Percentiles rank a stretch among this genome's conserved stretches.
Evolutionary conservation across 2,113 vertebrate genomes (phyloP).

Genomic region (Bungarus multicinctus): DNA sequence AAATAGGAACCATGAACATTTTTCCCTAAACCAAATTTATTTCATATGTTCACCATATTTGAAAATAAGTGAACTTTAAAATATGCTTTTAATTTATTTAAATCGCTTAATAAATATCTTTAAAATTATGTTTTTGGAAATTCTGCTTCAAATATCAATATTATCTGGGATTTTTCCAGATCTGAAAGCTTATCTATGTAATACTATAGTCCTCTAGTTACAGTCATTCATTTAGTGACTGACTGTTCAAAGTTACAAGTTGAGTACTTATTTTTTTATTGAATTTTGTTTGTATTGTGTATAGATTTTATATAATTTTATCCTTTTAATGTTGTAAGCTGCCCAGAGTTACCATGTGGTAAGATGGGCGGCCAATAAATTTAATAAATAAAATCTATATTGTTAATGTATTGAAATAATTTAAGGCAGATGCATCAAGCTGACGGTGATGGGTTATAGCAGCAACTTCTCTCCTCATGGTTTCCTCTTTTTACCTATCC

Average conservation of each 20-base stretch:
- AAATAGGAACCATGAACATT: background rate
- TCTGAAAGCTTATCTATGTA: background rate
- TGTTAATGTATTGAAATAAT: background rate
- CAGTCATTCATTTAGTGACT: no score
- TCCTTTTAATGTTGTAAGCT: no score
- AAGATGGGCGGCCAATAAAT: no score
- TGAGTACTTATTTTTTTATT: no score
- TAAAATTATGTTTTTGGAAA: background rate
- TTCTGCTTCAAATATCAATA: background rate
- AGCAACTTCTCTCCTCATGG: background rate
- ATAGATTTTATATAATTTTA: no score
- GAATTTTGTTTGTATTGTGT: no score
- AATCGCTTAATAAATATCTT: background rate
- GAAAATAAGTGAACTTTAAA: background rate
- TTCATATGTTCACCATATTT: background rate
- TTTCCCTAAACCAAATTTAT: background rate
- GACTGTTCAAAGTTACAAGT: no score
- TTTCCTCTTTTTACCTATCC: background rate
- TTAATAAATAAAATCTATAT: background rate
- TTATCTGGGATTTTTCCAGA: background rate
- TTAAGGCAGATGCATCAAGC: background rate
- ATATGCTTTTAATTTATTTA: background rate
- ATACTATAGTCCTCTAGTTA: background rate
- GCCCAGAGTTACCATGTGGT: no score
- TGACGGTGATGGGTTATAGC: background rate